These are phyloP conservation scores for Hydropotes inermis DNA, from an alignment of 2,113 vertebrate species.

Conservation along the genomic window DNA sequence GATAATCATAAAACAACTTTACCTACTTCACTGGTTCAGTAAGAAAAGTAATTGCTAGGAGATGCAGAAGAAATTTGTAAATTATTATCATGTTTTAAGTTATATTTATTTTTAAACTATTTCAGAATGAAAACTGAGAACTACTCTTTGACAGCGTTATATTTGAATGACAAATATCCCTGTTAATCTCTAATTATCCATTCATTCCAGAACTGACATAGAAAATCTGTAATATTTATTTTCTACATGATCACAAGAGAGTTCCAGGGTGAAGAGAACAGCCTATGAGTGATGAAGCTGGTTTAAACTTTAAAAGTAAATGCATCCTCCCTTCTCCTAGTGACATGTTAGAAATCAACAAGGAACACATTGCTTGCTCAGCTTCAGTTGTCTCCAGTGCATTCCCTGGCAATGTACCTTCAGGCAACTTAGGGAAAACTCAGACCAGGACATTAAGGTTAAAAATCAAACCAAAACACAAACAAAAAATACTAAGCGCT, in stretches of 20 bases:
- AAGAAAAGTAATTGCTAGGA: background rate
- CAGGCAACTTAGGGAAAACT: background rate
- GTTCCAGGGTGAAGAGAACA: background rate
- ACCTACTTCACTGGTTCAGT: background rate
- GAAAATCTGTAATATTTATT: slow-evolving; percentile 1
- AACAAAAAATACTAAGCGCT: background rate
- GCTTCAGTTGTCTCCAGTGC: background rate
- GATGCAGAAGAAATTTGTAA: background rate
- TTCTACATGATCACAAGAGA: background rate
- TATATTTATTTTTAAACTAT: background rate
- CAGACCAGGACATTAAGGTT: background rate
- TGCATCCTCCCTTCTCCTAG: background rate
- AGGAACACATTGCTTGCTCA: background rate
- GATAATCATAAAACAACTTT: background rate
- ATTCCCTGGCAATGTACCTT: background rate
- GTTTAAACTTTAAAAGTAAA: background rate
- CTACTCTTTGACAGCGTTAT: background rate
- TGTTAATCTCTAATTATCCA: background rate
- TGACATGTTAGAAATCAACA: background rate
- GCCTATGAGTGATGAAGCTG: background rate
- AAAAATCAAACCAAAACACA: background rate
- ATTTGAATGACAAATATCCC: background rate
- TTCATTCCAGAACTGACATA: background rate
- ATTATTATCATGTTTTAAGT: background rate
- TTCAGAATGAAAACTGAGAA: slow-evolving; percentile 9